A percentile compares a stretch with the other conserved stretches of the same genome.
Conservation (phyloP, 1,140 invertebrate species). For the Rhopalosiphum maidis region DNA sequence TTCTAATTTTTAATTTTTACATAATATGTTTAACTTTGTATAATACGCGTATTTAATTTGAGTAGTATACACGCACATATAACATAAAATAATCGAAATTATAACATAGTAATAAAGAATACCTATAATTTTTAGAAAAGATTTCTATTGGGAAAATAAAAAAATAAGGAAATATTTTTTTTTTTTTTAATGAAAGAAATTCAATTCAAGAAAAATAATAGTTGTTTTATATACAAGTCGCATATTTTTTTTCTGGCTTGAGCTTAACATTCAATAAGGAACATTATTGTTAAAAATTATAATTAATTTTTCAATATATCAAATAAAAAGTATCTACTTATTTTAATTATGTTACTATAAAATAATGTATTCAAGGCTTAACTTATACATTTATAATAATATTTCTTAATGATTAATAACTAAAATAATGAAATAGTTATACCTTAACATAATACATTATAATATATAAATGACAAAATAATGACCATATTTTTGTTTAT, state of each 20-base stretch:
- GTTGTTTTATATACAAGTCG: neutral
- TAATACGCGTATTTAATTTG: neutral
- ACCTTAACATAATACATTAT: neutral
- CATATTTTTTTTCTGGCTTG: neutral
- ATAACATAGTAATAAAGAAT: neutral
- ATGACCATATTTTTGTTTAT: neutral
- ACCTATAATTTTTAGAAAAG: neutral
- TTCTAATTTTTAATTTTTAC: neutral
- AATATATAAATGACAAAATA: neutral
- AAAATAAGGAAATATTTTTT: neutral
- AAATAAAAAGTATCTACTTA: neutral
- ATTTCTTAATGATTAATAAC: neutral
- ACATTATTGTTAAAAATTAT: neutral
- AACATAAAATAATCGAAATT: neutral
- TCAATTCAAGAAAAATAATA: neutral
- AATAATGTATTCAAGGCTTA: no score
- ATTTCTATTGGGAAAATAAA: neutral
- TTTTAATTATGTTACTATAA: neutral
- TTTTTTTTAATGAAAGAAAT: slow-evolving; percentile 10
- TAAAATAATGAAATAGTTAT: neutral
- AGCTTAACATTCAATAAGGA: neutral
- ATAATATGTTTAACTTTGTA: neutral
- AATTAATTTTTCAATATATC: neutral
- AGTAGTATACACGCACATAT: neutral
- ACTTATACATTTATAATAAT: neutral